Base-by-base conservation (phyloP, 2,888 invertebrate species). In the Philonicus albiceps region DNA sequence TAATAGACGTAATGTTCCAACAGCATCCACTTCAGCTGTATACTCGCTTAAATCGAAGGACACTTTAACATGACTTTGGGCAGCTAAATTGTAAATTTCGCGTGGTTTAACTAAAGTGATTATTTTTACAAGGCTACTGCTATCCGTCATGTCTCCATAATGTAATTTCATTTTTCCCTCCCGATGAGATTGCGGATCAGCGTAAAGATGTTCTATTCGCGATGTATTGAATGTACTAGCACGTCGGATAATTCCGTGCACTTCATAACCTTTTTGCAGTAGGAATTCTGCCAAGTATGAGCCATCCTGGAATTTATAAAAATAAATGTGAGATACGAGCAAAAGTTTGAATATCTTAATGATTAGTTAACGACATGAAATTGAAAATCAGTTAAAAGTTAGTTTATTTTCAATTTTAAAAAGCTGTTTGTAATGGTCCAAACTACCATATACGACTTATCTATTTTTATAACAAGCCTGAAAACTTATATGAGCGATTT, bases 11-110 rank as follows among this genome's bases (percentile, higher is more conserved):
- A 99, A 93, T 0, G 98, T 98, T 13, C 99, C 98, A n/a, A 98
- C 94, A 0, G 96, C 98, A 92, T 98, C 98, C 1, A 99, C 98
- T 93, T 99, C 98, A 0, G 99, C 98, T 0, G 99, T 99, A 91
- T 99, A 99, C 93, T 99, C 99, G 90, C 98, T 98, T 88, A 99
- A 93, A 91, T 99, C 99, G 91, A 99, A 99, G 0, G 99, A 99
- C 53, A 99, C 98, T 93, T 99, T 99, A 1, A 99, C 99, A 93
- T 99, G 99, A 89, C 99, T 99, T 91, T 99, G 99, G 0, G 99
- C 99, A 0, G 98, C 99, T 88, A 99, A 94, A 93, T 99, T 99
- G 92, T 99, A 99, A 89, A 99, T 97, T 93, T 99, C 99, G 53
- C 95, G 95, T 0, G 99, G 99, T 89, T 93, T 91, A 11, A 93